Conservation (phyloP, 1,140 invertebrate genomes). For the Papilio glaucus region DNA sequence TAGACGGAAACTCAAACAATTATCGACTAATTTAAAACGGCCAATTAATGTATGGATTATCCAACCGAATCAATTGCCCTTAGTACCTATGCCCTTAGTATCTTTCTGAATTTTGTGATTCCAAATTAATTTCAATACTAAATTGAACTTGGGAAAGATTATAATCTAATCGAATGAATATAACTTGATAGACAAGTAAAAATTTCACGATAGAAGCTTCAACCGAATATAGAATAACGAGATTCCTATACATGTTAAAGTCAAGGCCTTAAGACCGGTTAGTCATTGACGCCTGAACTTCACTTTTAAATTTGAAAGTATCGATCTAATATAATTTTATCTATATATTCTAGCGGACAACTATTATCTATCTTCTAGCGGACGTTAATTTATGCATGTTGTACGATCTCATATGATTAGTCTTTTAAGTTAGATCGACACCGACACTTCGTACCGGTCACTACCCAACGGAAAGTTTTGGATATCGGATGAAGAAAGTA, state of each 20-base stretch:
- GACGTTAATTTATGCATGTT: no score
- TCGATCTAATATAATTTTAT: no score
- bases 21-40: no score
- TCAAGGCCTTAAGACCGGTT: conserved; percentile 15
- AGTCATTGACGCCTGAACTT: background rate
- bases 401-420: no score
- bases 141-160: background rate
- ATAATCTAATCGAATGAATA: background rate
- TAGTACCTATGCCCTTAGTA: background rate
- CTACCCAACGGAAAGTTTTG: no score
- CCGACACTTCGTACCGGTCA: no score
- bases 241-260: background rate
- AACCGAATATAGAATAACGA: background rate
- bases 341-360: no score
- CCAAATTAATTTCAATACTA: background rate
- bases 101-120: background rate
- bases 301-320: background rate
- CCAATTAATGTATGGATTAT: no score
- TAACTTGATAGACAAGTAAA: background rate
- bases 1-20: no score
- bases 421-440: no score
- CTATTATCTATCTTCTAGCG: no score
- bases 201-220: background rate
- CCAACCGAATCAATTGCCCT: background rate
- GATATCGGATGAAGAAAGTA: no score